Evolutionary conservation across 2,113 vertebrate species (phyloP), one percentile per base, ranked within the genome.

Genomic region (Sebastes schlegelii): DNA sequence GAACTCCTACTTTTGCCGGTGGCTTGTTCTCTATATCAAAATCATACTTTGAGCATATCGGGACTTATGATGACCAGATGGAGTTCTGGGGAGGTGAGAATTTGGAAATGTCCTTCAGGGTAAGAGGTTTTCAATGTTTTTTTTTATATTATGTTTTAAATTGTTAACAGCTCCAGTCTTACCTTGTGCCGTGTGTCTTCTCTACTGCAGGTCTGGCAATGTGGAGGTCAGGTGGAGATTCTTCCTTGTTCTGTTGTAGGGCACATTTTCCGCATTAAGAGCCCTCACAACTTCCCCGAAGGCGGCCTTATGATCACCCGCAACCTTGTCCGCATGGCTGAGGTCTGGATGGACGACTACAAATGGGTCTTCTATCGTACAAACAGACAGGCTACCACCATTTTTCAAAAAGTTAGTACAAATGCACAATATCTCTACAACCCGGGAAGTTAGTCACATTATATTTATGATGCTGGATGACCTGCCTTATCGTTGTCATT

Each of bases 21-120:
- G 97, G 97, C 76, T 95, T 98, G 70, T 98, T 97, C 54, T 95
- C 97, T 81, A 94, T 98, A 86, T 96, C 96, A 88, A 96, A 95
- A 90, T 90, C 95, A 78, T 98, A 97, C 92, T 98, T 97, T 16
- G 94, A 97, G 76, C 93, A 96, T 88, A 96, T 97, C 0, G 96
- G 97, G 60, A 95, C 95, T 75, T 98, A 98, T 16, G 97, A 98
- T 0, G 96, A 96, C 60, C 95, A 97, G 94, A 97, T 97, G 96
- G 96, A 97, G 92, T 97, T 97, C 76, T 97, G 96, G 97, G 97
- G 97, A 80, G 97, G 96, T 0, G 97, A 97, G 88, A 98, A 97
- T 23, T 95, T 97, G 91, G 97, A 97, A 86, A 96, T 97, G 96
- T 97, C 97, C 77, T 97, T 97, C 91, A 96, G 96, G 95, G 97